A percentile compares a stretch with the other conserved stretches of the same genome.
phyloP scores from a whole-genome alignment of 2,113 vertebrate species.

The Aspidoscelis tigris region DNA sequence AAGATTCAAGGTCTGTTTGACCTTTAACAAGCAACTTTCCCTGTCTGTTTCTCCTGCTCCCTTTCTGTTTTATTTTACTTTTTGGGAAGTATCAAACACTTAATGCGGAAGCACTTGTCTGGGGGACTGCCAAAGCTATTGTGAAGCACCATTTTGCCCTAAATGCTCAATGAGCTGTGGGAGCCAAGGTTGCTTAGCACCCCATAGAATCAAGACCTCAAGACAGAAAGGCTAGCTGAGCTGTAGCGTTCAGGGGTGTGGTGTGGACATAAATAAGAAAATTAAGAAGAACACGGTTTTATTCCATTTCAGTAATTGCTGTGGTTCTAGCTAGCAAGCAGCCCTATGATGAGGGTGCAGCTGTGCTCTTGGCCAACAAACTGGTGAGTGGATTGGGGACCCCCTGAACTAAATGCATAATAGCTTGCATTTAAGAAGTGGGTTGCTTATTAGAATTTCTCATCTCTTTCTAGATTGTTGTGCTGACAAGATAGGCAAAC shows the following conservation, averaged over 20 bases:
- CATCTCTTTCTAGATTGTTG: background rate
- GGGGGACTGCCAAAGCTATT: conserved; percentile 25
- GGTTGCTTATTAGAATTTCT: too few relatives aligned
- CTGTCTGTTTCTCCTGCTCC: background rate
- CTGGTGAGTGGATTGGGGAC: conserved; percentile 31
- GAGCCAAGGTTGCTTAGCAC: conserved; percentile 42
- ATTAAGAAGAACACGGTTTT: conserved; percentile 15
- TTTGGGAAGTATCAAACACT: conserved; percentile 16
- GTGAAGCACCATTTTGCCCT: conserved; percentile 30
- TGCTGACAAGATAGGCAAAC: background rate
- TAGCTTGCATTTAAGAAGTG: background rate
- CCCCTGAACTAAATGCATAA: background rate
- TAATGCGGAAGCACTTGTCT: conserved; percentile 27
- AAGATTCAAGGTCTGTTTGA: conserved; percentile 26
- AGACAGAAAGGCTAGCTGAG: conserved; percentile 13
- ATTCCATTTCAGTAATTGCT: conserved; percentile 50
- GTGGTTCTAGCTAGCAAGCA: conserved; percentile 43
- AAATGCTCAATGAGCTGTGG: conserved; percentile 34
- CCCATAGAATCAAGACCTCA: conserved; percentile 26
- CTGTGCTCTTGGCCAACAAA: conserved; percentile 7
- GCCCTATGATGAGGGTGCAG: background rate
- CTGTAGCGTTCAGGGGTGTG: conserved; percentile 10
- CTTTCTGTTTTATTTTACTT: background rate
- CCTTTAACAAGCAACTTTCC: conserved; percentile 5
- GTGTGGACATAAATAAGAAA: conserved; percentile 36